phyloP scores from a whole-genome alignment of 92 coral and sea anemone species.

The Epizoanthus illoricatus region DNA sequence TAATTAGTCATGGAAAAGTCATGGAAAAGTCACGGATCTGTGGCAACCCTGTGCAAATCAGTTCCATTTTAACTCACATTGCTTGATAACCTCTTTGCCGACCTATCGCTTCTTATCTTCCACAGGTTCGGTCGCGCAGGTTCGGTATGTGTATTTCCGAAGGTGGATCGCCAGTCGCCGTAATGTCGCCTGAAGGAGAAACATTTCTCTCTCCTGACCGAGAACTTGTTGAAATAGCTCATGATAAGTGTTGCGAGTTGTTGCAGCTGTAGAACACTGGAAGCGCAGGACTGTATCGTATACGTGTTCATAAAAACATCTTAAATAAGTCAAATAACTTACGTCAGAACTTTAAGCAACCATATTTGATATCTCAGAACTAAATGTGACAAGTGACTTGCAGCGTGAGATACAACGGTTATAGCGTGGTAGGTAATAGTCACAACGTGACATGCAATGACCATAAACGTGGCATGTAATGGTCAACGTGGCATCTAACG shows the following conservation, averaged over 20 bases:
- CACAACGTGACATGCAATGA: background rate
- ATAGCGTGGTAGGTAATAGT: constrained; percentile 9
- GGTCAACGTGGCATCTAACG: background rate
- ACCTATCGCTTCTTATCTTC: background rate
- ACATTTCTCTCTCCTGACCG: constrained; percentile 6
- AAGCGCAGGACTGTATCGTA: constrained; percentile 13
- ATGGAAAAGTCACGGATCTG: too few species aligned
- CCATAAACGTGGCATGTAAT: background rate
- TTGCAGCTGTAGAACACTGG: constrained; percentile 1
- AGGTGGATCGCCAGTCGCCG: background rate
- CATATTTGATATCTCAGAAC: background rate
- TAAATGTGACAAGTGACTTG: constrained; percentile 5
- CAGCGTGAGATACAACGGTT: constrained; percentile 2
- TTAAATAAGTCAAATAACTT: background rate
- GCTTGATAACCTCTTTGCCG: constrained; percentile 9
- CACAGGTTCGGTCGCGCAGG: constrained; percentile 2
- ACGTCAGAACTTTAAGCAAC: background rate
- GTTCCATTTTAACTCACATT: background rate
- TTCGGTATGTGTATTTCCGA: background rate
- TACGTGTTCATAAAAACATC: constrained; percentile 9
- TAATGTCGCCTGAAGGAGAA: constrained; percentile 4
- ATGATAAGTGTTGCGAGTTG: background rate
- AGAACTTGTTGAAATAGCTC: constrained; percentile 1
- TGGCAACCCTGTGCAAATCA: background rate
- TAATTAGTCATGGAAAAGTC: too few species aligned